Evolutionary conservation across 2,113 vertebrate genomes (phyloP), one percentile per base, ranked within the genome.

Genomic region (Rostratula benghalensis): DNA sequence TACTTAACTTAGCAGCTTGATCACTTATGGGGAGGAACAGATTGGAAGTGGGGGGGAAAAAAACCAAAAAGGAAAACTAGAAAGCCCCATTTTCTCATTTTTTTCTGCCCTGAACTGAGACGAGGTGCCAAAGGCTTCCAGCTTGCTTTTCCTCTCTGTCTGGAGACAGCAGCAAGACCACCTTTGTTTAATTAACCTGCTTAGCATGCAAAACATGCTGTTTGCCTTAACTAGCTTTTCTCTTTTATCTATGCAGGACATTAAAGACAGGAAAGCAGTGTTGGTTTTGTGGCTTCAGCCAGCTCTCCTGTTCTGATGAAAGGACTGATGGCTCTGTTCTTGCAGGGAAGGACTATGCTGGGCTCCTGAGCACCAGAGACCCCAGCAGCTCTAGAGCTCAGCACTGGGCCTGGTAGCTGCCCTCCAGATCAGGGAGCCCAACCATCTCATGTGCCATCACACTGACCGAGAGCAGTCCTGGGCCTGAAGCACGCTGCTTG

Each of bases 221-320:
- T 31, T 73, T 45, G 43, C 48, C 33, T 63, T 51, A 37, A 24
- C 65, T 13, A 24, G 15, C 46, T 54, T 67, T 87, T 35, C 35
- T 91, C 35, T 68, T 63, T 39, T 18, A 51, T 45, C 24, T n/a
- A 41, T 18, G 28, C n/a, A 73, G 65, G 48, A 61, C 41, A 35
- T 59, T 41, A 63, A 68, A 63, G 28, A n/a, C 18, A 31, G 33
- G 69, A 64, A 81, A 75, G 17, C 37, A 74, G 33, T 7, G 5
- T 13, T 51, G 21, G 11, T 1, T 45, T 87, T 50, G 71, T 37
- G 48, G 33, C 11, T 54, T 45, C 45, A 61, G 45, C 8, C 60
- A 50, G 35, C 46, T 50, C n/a, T 46, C 31, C 45, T 2, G 0
- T 25, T 23, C 46, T 1, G 1, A 13, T 12, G 12, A 73, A 10